Evolutionary conservation across 2,113 vertebrate species (phyloP).

Genomic region (Microcebus ravelobensis): DNA sequence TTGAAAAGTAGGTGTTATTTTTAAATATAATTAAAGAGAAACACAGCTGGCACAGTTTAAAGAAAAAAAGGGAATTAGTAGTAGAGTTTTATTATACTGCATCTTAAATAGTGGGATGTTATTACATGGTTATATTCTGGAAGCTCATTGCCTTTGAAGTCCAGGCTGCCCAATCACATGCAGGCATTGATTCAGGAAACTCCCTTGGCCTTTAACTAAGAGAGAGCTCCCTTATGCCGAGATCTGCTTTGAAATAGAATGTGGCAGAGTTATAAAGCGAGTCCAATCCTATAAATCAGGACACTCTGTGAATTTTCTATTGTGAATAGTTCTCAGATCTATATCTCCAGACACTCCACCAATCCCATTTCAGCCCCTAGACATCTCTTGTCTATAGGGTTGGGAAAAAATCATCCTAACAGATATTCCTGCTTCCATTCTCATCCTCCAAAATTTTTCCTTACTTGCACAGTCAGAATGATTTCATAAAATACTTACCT

Average conservation of each 20-base stretch:
- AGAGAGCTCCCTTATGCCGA: background rate
- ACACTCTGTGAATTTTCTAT: background rate
- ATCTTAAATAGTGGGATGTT: background rate
- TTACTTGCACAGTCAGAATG: background rate
- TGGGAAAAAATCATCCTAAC: background rate
- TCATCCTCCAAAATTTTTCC: background rate
- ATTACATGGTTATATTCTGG: background rate
- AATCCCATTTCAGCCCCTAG: background rate
- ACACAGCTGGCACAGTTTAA: slow-evolving; percentile 36
- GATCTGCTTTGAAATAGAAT: slow-evolving; percentile 29
- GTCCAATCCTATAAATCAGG: background rate
- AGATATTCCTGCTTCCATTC: background rate
- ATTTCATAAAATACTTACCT: background rate
- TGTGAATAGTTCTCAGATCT: slow-evolving; percentile 7
- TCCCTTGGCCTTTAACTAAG: background rate
- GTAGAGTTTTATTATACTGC: background rate
- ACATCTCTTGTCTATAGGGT: background rate
- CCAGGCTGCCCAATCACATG: background rate
- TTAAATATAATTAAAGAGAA: slow-evolving; percentile 68
- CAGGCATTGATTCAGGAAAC: background rate
- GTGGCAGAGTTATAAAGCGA: slow-evolving; percentile 20
- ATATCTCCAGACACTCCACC: background rate
- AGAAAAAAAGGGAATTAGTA: slow-evolving; percentile 4
- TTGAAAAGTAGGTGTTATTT: slow-evolving; percentile 65
- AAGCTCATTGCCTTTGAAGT: background rate